These are phyloP conservation scores for Leucoraja erinaceus DNA, from an alignment of 2,113 vertebrate genomes.

Conservation along the genomic window DNA sequence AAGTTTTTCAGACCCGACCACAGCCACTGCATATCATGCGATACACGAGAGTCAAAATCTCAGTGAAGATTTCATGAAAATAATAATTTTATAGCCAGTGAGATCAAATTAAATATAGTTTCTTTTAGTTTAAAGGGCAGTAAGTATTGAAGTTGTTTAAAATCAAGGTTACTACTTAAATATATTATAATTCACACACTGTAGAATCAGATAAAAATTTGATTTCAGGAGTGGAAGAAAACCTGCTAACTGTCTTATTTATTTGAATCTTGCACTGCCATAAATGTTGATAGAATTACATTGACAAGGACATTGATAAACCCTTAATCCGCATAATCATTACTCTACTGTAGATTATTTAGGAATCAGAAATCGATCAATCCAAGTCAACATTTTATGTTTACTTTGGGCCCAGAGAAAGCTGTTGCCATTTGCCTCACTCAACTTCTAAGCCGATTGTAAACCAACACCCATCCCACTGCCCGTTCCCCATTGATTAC, in stretches of 20 bases:
- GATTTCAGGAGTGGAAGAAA: neutral
- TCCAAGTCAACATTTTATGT: neutral
- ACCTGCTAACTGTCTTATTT: neutral
- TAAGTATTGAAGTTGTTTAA: neutral
- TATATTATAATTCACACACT: neutral
- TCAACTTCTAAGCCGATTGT: no score
- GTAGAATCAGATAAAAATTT: neutral
- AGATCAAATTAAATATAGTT: neutral
- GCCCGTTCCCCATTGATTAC: neutral
- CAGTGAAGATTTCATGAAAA: neutral
- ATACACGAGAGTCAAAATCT: neutral
- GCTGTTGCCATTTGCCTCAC: neutral
- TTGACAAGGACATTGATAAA: neutral
- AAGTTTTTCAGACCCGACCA: neutral
- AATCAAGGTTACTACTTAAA: neutral
- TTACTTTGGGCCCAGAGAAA: neutral
- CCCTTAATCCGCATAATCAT: neutral
- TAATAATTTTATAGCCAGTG: neutral
- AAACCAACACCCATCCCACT: no score
- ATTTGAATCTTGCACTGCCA: neutral
- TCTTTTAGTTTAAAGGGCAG: neutral
- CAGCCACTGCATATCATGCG: neutral
- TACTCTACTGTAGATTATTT: neutral
- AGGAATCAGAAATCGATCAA: neutral
- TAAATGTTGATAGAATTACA: neutral